Evolutionary conservation across 2,888 invertebrate species (phyloP).

Genomic region (Mesochorus sp.): DNA sequence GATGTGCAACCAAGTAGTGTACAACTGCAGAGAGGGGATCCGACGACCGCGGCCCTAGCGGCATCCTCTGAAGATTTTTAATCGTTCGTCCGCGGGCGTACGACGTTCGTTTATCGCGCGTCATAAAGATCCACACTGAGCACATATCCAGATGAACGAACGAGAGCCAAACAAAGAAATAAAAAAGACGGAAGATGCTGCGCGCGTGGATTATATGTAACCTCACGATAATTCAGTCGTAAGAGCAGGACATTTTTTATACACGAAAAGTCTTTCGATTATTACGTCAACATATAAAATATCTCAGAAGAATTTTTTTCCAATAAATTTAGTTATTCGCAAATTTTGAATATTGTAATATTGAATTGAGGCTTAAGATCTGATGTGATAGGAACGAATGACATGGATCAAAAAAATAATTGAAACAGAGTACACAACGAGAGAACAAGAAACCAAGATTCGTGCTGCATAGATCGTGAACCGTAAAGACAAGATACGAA

Average conservation of each 20-base stretch:
- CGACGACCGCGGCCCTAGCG: conserved; percentile 62
- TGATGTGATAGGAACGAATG: no score
- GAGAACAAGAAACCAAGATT: conserved; percentile 14
- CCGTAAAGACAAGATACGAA: conserved; percentile 2
- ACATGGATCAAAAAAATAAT: neutral
- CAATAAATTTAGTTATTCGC: no score
- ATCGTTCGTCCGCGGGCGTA: conserved; percentile 72
- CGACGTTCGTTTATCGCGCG: conserved; percentile 70
- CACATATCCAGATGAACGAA: conserved; percentile 29
- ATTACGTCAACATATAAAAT: neutral
- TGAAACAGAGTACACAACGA: neutral
- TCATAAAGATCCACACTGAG: conserved; percentile 59
- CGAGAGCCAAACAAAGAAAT: neutral
- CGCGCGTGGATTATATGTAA: neutral
- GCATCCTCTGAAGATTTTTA: conserved; percentile 78
- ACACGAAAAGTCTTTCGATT: neutral
- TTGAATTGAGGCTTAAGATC: no score
- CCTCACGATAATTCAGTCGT: conserved; percentile 3
- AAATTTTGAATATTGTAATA: no score
- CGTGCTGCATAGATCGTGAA: neutral
- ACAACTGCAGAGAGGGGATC: conserved; percentile 27
- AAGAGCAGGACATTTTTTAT: neutral
- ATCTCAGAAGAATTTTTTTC: no score
- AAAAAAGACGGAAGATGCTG: neutral
- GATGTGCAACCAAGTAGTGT: conserved; percentile 2